phyloP scores from a whole-genome alignment of 23 tunicate genomes.

The Halocynthia roretzi region DNA sequence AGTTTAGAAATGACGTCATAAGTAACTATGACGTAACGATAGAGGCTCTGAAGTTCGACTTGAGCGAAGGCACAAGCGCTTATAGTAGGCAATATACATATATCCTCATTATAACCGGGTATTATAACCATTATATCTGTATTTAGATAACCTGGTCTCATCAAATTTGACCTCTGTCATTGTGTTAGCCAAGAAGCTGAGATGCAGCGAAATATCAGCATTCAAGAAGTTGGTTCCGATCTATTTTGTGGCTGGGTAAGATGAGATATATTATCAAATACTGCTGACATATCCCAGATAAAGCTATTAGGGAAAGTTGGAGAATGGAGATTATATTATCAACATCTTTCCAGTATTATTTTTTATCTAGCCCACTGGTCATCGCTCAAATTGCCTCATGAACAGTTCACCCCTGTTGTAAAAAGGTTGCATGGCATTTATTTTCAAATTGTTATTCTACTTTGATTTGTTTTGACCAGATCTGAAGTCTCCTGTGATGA shows the following conservation, averaged over 20 bases:
- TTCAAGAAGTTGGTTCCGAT: constrained; percentile 34
- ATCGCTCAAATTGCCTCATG: no score
- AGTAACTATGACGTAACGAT: neutral
- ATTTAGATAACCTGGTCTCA: no score
- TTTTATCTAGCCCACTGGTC: neutral
- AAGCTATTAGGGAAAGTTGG: neutral
- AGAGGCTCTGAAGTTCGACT: neutral
- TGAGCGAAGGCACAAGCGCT: neutral
- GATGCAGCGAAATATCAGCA: constrained; percentile 17
- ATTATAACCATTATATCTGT: no score
- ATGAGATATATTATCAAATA: neutral
- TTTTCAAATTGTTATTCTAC: neutral
- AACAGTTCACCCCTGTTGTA: neutral
- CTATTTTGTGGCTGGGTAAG: constrained; percentile 38
- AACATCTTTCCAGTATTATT: no score
- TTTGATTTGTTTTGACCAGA: neutral
- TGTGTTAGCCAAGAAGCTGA: constrained; percentile 19
- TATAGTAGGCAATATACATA: neutral
- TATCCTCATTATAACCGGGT: no score
- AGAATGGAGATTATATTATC: no score
- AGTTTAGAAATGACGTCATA: no score
- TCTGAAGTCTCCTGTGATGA: constrained; percentile 31
- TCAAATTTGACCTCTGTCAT: constrained; percentile 8
- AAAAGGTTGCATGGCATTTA: neutral
- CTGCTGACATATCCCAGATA: neutral